Evolutionary conservation across 2,113 vertebrate species (phyloP).

Genomic region (Delphinapterus leucas): DNA sequence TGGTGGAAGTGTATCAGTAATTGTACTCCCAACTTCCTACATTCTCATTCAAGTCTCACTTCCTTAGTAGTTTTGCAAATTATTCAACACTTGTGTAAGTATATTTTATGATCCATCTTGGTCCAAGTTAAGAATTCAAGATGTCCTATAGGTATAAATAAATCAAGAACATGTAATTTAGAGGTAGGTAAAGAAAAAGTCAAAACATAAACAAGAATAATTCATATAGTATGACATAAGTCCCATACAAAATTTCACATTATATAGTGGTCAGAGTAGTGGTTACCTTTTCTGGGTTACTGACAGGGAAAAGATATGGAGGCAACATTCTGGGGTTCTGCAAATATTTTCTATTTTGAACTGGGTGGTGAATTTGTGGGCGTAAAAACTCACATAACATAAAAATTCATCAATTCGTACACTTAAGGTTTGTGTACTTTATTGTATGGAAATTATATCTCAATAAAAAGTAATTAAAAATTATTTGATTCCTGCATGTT

Average conservation of each 20-base stretch:
- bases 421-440: background rate
- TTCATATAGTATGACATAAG: background rate
- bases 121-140: background rate
- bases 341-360: background rate
- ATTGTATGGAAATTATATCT: background rate
- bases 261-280: background rate
- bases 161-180: background rate
- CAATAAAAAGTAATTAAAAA: conserved; percentile 30
- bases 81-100: background rate
- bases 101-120: background rate
- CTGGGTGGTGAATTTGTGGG: background rate
- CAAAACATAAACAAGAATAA: background rate
- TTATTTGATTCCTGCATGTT: background rate
- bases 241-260: background rate
- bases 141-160: background rate
- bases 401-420: background rate
- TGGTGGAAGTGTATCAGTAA: background rate
- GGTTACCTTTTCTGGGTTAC: background rate
- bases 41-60: background rate
- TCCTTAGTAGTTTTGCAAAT: background rate
- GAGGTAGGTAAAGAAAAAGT: conserved; percentile 12
- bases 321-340: background rate
- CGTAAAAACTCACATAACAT: background rate
- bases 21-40: background rate
- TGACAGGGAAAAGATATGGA: background rate